Conservation (phyloP, 2,797 vertebrate species). For the Hippocampus kuda region DNA sequence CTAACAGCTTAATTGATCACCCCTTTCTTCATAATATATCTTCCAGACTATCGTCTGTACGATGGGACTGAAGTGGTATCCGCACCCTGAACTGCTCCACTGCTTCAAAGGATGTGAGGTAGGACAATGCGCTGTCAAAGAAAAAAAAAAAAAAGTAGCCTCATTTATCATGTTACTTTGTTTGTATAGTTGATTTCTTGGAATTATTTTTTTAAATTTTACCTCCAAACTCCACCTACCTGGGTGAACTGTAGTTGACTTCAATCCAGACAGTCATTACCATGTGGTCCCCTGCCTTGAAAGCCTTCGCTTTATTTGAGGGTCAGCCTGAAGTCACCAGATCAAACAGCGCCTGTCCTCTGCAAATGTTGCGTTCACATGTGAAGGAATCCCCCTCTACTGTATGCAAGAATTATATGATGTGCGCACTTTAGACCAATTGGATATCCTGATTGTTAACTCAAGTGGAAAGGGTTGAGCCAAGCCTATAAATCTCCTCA, state of each 20-base stretch:
- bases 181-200: too few species aligned
- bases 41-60: conserved; percentile 87
- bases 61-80: conserved; percentile 91
- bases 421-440: conserved; percentile 34
- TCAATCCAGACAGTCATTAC: conserved; percentile 2
- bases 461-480: conserved; percentile 37
- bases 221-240: too few species aligned
- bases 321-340: background rate
- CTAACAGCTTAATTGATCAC: conserved; percentile 9
- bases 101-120: conserved; percentile 98
- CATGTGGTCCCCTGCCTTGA: background rate
- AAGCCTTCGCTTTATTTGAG: conserved; percentile 7
- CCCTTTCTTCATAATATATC: conserved; percentile 12
- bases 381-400: conserved; percentile 21
- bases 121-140: conserved; percentile 23
- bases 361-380: conserved; percentile 18
- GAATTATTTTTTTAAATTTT: too few species aligned
- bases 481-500: conserved; percentile 53
- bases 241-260: background rate
- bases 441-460: conserved; percentile 56
- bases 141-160: too few species aligned
- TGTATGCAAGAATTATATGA: conserved; percentile 41
- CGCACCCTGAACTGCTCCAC: conserved; percentile 82
- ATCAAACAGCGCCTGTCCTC: conserved; percentile 1
- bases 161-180: too few species aligned